phyloP scores from a whole-genome alignment of 2,797 vertebrate genomes.

The Hapalemur alaotrensis region DNA sequence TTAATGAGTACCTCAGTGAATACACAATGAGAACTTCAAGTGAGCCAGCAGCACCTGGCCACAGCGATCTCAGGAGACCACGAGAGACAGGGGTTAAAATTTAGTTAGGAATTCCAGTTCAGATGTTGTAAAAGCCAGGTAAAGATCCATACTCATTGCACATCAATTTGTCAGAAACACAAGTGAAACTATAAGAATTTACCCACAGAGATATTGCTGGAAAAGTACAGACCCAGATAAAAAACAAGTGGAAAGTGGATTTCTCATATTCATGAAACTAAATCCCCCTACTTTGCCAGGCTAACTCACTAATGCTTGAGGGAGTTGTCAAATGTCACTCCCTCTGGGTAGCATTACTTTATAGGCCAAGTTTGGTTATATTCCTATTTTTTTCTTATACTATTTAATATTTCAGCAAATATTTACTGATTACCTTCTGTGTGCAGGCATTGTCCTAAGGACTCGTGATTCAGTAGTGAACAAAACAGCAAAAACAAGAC shows the following conservation, averaged over 20 bases:
- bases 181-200: background rate
- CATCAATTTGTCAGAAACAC: background rate
- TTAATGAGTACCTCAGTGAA: background rate
- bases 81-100: background rate
- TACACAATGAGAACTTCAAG: background rate
- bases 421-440: background rate
- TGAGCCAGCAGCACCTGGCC: background rate
- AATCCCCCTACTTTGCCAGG: background rate
- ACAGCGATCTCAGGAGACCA: background rate
- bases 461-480: background rate
- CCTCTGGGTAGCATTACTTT: background rate
- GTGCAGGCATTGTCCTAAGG: background rate
- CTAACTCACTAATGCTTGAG: background rate
- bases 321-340: background rate
- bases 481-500: background rate
- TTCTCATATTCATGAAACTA: background rate
- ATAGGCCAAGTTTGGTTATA: background rate
- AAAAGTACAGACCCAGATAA: background rate
- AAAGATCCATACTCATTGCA: background rate
- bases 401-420: background rate
- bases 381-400: background rate
- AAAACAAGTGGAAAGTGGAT: background rate
- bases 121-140: background rate
- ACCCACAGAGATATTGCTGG: background rate
- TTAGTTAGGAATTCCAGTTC: background rate